Evolutionary conservation across 1,140 invertebrate species (phyloP), one percentile per base, ranked within the genome.

Genomic region (Anastrepha ludens): DNA sequence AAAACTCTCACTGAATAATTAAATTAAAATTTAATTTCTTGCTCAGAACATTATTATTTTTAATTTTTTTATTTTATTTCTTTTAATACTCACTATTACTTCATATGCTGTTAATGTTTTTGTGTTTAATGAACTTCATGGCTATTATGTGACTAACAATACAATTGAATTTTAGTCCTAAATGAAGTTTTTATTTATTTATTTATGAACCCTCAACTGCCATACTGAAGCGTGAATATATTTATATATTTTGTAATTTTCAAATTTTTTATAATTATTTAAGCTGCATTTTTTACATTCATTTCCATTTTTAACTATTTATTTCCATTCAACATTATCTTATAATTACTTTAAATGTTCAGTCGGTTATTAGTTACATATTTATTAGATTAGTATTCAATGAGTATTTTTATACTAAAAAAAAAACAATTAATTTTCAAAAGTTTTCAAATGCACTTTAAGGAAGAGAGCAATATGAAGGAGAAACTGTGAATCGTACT

Each of bases 281-380:
- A 81, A 81, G n/a, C 47, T 47, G 41, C 15, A 74, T 47, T 47
- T 62, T 55, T 55, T 11, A 47, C 20, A 67, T n/a, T 29, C 13
- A 55, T 81, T 55, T 50, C 55, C 11, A 85, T 47, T 70, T 44
- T 62, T 74, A 85, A 41, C 65, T 85, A 4, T 62, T 62, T 62
- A 17, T 17, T 78, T 59, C 78, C 1, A 59, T 47, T 88, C 47
- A 70, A 55, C 74, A 55, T 81, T 81, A 81, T 55, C 15, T 50
- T 55, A 81, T 29, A 81, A 81, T 55, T 81, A 62, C 87, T 74
- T 70, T 70, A 78, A 64, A 41, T 15, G 15, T 86, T 67, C 50
- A 15, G 62, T 74, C 87, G 89, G 55, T 86, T 86, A 62, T 88
- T 90, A 88, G 87, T 65, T 74, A 74, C 47, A 55, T 41, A 81